A percentile compares a stretch with the other conserved stretches of the same genome.
Evolutionary conservation across 1,140 invertebrate species (phyloP).

Genomic region (Tigriopus japonicus): DNA sequence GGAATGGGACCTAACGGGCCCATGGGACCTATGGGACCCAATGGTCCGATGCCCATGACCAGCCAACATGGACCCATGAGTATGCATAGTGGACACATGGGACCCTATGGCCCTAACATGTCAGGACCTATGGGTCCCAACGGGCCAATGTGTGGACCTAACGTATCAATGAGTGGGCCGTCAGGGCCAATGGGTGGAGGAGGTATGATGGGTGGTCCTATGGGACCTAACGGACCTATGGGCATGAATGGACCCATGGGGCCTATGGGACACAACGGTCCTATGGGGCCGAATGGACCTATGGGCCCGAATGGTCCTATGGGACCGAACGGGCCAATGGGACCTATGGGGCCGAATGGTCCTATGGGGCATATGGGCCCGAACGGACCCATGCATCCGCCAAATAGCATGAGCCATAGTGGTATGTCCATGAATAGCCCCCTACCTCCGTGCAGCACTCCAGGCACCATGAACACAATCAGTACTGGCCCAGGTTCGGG

Average conservation of each 20-base stretch:
- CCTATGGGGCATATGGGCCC: constrained; percentile 5
- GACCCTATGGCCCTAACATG: constrained; percentile 16
- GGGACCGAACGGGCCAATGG: constrained; percentile 8
- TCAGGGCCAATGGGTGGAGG: too few relatives aligned
- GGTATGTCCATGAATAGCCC: constrained; percentile 16
- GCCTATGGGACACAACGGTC: too few relatives aligned
- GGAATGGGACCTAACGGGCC: constrained; percentile 13
- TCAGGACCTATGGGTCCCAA: constrained; percentile 28
- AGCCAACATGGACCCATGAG: constrained; percentile 2
- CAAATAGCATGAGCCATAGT: too few relatives aligned
- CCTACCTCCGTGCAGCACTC: constrained; percentile 18
- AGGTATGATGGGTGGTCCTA: too few relatives aligned
- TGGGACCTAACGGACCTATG: too few relatives aligned
- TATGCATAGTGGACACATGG: neutral
- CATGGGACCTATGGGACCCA: neutral
- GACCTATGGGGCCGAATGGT: constrained; percentile 11
- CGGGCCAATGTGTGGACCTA: constrained; percentile 28
- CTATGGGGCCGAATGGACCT: constrained; percentile 4
- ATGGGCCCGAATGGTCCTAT: neutral
- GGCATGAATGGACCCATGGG: too few relatives aligned
- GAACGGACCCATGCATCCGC: constrained; percentile 20
- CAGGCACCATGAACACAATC: constrained; percentile 16
- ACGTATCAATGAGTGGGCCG: constrained; percentile 7
- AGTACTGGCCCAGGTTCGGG: constrained; percentile 16
- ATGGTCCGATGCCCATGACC: constrained; percentile 9